phyloP scores from a whole-genome alignment of 2,113 vertebrate species.

The Castor canadensis region DNA sequence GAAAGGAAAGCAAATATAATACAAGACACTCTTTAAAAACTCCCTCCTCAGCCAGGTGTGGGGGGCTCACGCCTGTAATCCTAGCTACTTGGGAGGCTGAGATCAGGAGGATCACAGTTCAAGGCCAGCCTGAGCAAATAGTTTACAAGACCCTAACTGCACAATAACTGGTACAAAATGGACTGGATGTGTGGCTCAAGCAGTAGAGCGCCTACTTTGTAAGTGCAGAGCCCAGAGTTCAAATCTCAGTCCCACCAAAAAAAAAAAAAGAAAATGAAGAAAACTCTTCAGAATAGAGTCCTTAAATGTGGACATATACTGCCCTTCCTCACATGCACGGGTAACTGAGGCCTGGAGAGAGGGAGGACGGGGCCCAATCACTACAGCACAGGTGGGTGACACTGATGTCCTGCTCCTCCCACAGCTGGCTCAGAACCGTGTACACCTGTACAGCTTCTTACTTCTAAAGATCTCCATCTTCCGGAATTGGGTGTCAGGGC shows the following conservation, averaged over 20 bases:
- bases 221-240: no score
- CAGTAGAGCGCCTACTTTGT: not conserved
- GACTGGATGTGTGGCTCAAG: not conserved
- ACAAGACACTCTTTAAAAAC: not conserved
- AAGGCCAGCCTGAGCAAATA: no score
- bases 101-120: no score
- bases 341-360: not conserved
- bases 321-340: no score
- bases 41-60: no score
- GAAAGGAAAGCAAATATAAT: not conserved
- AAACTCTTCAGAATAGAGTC: not conserved
- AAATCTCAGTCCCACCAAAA: not conserved
- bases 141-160: not conserved
- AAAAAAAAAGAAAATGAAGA: not conserved
- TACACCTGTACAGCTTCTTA: constrained; percentile 56
- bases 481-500: constrained; percentile 58
- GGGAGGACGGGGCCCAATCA: not conserved
- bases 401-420: not conserved
- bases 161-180: not conserved
- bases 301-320: not conserved
- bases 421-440: constrained; percentile 58
- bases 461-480: constrained; percentile 66
- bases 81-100: no score
- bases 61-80: no score
- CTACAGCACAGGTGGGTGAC: not conserved